Percentiles rank a stretch among this genome's conserved stretches.
Evolutionary conservation across 2,797 vertebrate genomes (phyloP).

Genomic region (Cyprinodon diabolis): DNA sequence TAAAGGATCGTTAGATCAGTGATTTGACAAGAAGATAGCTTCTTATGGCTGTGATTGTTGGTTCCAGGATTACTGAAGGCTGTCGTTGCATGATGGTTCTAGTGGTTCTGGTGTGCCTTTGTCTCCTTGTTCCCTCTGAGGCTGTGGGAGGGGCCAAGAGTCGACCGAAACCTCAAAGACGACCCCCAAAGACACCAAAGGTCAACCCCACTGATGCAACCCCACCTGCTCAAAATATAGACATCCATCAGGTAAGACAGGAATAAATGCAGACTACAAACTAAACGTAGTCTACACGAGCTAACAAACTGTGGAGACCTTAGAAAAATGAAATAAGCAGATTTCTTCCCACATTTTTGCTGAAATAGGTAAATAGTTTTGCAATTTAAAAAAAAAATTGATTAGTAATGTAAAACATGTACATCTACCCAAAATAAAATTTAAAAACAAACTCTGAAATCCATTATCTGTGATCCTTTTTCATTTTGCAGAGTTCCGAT

Average conservation of each 20-base stretch:
- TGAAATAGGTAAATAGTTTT: background rate
- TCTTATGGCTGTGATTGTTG: background rate
- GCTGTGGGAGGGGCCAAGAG: slow-evolving; percentile 65
- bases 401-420: no score
- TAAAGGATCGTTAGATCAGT: background rate
- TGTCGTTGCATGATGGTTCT: slow-evolving; percentile 29
- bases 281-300: background rate
- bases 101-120: slow-evolving; percentile 45
- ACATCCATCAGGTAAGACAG: slow-evolving; percentile 72
- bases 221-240: slow-evolving; percentile 53
- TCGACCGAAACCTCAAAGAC: slow-evolving; percentile 60
- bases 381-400: background rate
- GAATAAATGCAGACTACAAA: background rate
- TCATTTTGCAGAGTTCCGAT: background rate
- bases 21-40: background rate
- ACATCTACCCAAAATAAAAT: no score
- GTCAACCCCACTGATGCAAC: slow-evolving; percentile 40
- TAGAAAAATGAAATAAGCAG: background rate
- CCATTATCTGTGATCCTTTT: no score
- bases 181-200: slow-evolving; percentile 53
- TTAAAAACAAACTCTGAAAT: no score
- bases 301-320: background rate
- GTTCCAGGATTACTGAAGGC: slow-evolving; percentile 49
- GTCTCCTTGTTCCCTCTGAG: slow-evolving; percentile 58
- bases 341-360: background rate